These are phyloP conservation scores for Philaethria dido DNA, from an alignment of 2,888 invertebrate species.

Conservation along the genomic window DNA sequence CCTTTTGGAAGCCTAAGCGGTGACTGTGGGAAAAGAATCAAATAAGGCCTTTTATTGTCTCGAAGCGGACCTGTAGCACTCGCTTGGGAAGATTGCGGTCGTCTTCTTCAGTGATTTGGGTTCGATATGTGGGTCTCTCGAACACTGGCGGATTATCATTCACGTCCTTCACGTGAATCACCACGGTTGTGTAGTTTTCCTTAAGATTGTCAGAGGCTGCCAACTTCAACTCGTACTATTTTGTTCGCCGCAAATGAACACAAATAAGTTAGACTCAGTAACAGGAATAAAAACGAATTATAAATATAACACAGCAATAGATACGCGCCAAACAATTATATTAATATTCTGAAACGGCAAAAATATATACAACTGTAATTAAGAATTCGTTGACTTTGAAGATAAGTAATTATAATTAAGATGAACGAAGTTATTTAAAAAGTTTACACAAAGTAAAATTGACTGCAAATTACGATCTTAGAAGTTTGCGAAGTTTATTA, in stretches of 20 bases:
- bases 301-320: neutral
- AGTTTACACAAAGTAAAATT: constrained; percentile 36
- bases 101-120: constrained; percentile 98
- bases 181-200: constrained; percentile 98
- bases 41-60: constrained; percentile 82
- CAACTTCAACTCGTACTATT: constrained; percentile 95
- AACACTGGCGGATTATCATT: constrained; percentile 99
- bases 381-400: constrained; percentile 53
- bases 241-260: constrained; percentile 50
- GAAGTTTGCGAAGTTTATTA: constrained; percentile 21
- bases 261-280: constrained; percentile 27
- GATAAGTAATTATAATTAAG: constrained; percentile 52
- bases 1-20: constrained; percentile 54
- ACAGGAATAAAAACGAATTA: constrained; percentile 1
- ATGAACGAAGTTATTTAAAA: constrained; percentile 59
- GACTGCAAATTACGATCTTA: constrained; percentile 31
- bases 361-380: constrained; percentile 37
- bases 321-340: constrained; percentile 22
- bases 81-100: constrained; percentile 97
- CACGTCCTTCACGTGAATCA: constrained; percentile 98
- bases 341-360: constrained; percentile 6
- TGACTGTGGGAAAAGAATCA: constrained; percentile 55
- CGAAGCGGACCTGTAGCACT: constrained; percentile 90
- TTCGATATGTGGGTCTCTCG: constrained; percentile 96
- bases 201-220: constrained; percentile 98